These are phyloP conservation scores for Thalassaphorura encarpata DNA, from an alignment of 1,140 invertebrate species.

Conservation along the genomic window DNA sequence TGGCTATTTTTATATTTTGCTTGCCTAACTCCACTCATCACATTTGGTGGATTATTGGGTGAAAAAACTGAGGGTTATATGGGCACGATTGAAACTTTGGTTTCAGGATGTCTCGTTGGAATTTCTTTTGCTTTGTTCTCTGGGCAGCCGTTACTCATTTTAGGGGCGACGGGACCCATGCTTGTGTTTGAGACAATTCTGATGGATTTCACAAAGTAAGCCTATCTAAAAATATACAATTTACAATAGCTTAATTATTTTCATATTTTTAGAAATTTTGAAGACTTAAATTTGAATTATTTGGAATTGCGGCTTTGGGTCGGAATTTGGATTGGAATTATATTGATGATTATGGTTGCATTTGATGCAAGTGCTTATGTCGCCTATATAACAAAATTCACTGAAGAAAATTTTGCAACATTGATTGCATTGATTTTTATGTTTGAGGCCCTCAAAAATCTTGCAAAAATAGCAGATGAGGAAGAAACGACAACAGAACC, in stretches of 20 bases:
- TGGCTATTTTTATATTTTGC: slow-evolving; percentile 43
- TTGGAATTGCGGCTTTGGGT: slow-evolving; percentile 40
- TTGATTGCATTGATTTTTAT: slow-evolving; percentile 42
- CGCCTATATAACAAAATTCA: slow-evolving; percentile 39
- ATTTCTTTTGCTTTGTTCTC: slow-evolving; percentile 40
- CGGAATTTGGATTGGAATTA: slow-evolving; percentile 39
- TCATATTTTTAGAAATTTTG: slow-evolving; percentile 1
- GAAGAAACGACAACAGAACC: too few species aligned
- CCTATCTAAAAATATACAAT: slow-evolving; percentile 1
- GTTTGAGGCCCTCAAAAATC: slow-evolving; percentile 36
- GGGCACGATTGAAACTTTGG: slow-evolving; percentile 40
- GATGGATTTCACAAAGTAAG: slow-evolving; percentile 37
- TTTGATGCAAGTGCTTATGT: slow-evolving; percentile 37
- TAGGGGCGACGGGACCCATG: slow-evolving; percentile 42
- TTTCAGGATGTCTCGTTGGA: slow-evolving; percentile 40
- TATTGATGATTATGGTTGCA: slow-evolving; percentile 38
- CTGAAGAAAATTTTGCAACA: slow-evolving; percentile 42
- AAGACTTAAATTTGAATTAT: slow-evolving; percentile 37
- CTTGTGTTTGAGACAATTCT: slow-evolving; percentile 42
- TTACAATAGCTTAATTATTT: background rate
- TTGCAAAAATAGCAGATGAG: slow-evolving; percentile 32
- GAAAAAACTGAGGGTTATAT: slow-evolving; percentile 35
- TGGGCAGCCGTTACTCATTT: slow-evolving; percentile 42
- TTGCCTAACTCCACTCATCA: slow-evolving; percentile 40
- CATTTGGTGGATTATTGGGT: slow-evolving; percentile 42